phyloP scores from a whole-genome alignment of 2,113 vertebrate species.

The Forbesichthys papilliferus region DNA sequence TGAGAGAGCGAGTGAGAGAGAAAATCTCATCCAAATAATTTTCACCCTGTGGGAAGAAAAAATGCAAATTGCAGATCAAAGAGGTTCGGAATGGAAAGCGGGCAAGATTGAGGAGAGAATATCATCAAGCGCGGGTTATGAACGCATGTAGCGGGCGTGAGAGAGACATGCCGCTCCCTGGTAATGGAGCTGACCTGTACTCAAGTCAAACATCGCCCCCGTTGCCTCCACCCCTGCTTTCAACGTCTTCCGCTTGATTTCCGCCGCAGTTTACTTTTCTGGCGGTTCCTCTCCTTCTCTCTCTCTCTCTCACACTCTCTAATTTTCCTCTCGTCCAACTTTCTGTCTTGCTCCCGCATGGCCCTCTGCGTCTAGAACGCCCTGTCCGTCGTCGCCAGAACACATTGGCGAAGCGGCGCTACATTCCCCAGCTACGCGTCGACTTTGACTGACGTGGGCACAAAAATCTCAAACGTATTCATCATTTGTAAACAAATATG shows the following conservation, averaged over 20 bases:
- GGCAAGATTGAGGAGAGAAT: conserved; percentile 74
- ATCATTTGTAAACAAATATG: too few relatives aligned
- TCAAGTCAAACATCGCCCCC: conserved; percentile 7
- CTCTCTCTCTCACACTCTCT: too few relatives aligned
- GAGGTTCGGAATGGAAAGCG: conserved; percentile 73
- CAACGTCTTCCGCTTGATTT: too few relatives aligned
- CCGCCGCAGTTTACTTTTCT: too few relatives aligned
- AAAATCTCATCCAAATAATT: conserved; percentile 81
- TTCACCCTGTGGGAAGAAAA: conserved; percentile 73
- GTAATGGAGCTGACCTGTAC: conserved; percentile 64
- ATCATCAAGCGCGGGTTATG: conserved; percentile 74
- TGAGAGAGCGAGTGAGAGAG: conserved; percentile 39
- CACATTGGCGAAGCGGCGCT: conserved; percentile 23
- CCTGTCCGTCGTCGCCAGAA: neutral
- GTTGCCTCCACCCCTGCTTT: too few relatives aligned
- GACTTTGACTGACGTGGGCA: conserved; percentile 14
- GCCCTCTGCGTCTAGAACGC: too few relatives aligned
- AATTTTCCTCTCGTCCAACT: neutral
- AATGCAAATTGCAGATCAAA: conserved; percentile 85
- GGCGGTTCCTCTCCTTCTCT: too few relatives aligned
- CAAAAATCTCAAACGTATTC: neutral
- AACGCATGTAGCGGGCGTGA: conserved; percentile 69
- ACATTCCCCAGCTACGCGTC: conserved; percentile 30
- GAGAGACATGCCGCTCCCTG: conserved; percentile 51
- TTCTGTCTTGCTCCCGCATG: too few relatives aligned